Evolutionary conservation across 2,113 vertebrate species (phyloP), one percentile per base, ranked within the genome.

Genomic region (Balaenoptera acutorostrata): DNA sequence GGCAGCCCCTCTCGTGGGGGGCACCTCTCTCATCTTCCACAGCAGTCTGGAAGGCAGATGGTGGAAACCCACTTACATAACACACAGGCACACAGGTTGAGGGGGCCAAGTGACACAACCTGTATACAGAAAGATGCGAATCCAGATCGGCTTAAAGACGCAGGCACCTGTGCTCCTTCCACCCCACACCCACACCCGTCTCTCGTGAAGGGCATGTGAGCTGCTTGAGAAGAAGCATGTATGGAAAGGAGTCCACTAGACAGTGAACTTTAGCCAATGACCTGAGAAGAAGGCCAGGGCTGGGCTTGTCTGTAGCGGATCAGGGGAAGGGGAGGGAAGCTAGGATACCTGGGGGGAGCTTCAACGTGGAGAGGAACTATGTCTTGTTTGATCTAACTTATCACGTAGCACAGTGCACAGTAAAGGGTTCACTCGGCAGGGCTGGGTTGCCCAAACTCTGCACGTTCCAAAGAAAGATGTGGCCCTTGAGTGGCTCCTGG

Each of bases 111-210:
- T 18, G 69, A 44, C 14, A 44, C n/a, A 59, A 23, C 11, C 23
- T 33, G 17, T 14, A 2, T 3, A 41, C 5, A 25, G 29, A 39
- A 46, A 29, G 52, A n/a, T 55, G 85, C 18, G 39, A 61, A 31
- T n/a, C 17, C 41, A 89, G 41, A 39, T 74, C 6, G 5, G 52
- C 49, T 72, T 57, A n/a, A 72, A 72, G 85, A 83, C 29, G 72
- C 27, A 3, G 15, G 66, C 33, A 11, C 68, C 59, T 27, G 17
- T 44, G 12, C 2, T 49, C 39, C 17, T 8, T 10, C n/a, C 46
- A 11, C 4, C 44, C 25, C 0, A 1, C 12, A 6, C 61, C 61
- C 27, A 5, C 3, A 2, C 3, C 80, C 29, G 29, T 13, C 33
- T 57, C n/a, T 41, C 46, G 2, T 29, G 64, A 81, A 44, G 57